Conservation (phyloP, 2,797 vertebrate genomes). For the Craterocephalus amniculus region DNA sequence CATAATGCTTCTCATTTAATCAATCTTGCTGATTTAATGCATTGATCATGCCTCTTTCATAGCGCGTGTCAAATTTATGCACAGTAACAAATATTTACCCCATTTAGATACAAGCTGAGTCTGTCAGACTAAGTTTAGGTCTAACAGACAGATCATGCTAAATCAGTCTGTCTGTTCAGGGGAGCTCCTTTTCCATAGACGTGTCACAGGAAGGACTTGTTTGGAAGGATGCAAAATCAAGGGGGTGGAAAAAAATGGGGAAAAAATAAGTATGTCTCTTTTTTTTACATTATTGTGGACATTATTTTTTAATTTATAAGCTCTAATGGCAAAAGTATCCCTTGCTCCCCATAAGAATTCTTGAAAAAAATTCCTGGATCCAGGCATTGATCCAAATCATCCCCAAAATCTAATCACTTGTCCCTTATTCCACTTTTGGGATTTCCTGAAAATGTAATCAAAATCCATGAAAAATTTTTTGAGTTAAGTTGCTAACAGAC, state of each 20-base stretch:
- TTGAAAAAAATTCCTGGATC: too few species aligned
- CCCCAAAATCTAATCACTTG: too few species aligned
- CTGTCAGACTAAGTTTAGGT: conserved; percentile 12
- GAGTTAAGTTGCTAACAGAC: too few species aligned
- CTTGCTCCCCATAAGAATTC: background rate
- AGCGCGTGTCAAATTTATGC: background rate
- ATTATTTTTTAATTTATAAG: too few species aligned
- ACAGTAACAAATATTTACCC: background rate
- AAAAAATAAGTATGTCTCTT: background rate
- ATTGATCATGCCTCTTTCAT: background rate
- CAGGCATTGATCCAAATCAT: too few species aligned
- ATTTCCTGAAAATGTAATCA: too few species aligned
- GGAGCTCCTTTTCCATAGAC: background rate
- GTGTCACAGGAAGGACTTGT: background rate
- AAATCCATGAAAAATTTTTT: too few species aligned
- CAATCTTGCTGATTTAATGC: background rate
- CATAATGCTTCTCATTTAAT: background rate
- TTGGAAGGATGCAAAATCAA: background rate
- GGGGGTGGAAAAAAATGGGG: background rate
- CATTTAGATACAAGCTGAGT: background rate
- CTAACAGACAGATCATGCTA: background rate
- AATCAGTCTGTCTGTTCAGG: conserved; percentile 1
- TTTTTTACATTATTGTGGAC: too few species aligned
- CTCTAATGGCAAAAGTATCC: too few species aligned
- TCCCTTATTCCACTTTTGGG: too few species aligned